Percentiles rank a stretch among this genome's conserved stretches.
Evolutionary conservation across 1,140 invertebrate genomes (phyloP).

Genomic region (Coelopa frigida): DNA sequence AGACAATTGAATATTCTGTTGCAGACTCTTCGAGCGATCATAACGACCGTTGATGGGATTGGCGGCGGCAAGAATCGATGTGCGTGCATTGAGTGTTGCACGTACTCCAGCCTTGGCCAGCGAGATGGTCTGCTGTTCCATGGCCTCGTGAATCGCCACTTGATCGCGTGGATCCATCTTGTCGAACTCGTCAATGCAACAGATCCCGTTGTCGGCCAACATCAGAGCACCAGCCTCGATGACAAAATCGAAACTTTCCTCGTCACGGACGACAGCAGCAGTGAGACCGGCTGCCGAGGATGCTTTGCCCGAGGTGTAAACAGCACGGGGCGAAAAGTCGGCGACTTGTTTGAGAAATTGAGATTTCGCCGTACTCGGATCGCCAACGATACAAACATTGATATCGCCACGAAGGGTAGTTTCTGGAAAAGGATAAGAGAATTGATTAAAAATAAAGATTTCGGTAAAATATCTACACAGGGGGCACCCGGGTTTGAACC

Average conservation of each 20-base stretch:
- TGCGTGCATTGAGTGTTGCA: conserved; percentile 94
- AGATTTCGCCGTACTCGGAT: conserved; percentile 98
- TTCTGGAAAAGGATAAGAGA: conserved; percentile 30
- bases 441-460: conserved; percentile 10
- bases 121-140: conserved; percentile 99
- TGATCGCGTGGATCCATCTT: conserved; percentile 98
- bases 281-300: conserved; percentile 96
- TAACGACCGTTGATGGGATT: conserved; percentile 97
- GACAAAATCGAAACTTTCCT: conserved; percentile 97
- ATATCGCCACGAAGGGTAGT: conserved; percentile 89
- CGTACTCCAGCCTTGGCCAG: conserved; percentile 97
- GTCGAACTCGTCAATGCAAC: conserved; percentile 99
- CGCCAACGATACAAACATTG: conserved; percentile 97
- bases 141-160: conserved; percentile 99
- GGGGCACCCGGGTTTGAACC: conserved; percentile 92
- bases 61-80: conserved; percentile 96
- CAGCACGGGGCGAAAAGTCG: conserved; percentile 90
- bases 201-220: conserved; percentile 98
- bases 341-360: conserved; percentile 95
- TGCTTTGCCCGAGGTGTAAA: conserved; percentile 98
- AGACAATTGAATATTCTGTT: conserved; percentile 88
- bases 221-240: conserved; percentile 99
- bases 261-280: conserved; percentile 94
- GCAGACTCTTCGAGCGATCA: conserved; percentile 87
- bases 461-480: conserved; percentile 44